Evolutionary conservation across 2,113 vertebrate species (phyloP), one percentile per base, ranked within the genome.

Genomic region (Macrotus californicus): DNA sequence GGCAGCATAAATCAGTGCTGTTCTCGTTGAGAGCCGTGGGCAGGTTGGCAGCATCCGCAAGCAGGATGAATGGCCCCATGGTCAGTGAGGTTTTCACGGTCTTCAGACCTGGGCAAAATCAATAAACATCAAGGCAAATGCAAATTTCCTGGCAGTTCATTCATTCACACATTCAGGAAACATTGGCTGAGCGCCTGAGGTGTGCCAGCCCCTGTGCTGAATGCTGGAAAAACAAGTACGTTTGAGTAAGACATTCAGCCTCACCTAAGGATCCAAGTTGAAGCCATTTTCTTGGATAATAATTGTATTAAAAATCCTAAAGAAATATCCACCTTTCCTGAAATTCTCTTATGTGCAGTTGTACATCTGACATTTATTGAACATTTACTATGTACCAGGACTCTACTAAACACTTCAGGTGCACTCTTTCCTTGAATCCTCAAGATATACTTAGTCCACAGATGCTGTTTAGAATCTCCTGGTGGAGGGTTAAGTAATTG

Each of bases 1-100:
- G 69, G 50, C 36, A 46, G 7, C 82, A 93, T 96, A 91, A 93
- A 95, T 96, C 94, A 97, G 56, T 41, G 76, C 56, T 75, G 77
- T 56, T 94, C 69, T 80, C 94, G 94, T 94, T 96, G 83, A 87
- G 94, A 95, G 75, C 43, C 8, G 4, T 5, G 2, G 50, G 86
- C 9, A 67, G 14, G 31, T 83, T 94, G 70, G 73, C 79, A 89
- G 64, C 64, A 9, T 66, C 73, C 89, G 79, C 81, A 82, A 87
- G 66, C 26, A 41, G 86, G 90, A 84, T 91, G 69, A 80, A 87
- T 87, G 64, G 64, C 61, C 34, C 41, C 21, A 1, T 52, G 61
- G 73, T 59, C 95, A 61, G 89, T 48, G 64, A 87, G 61, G 52
- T 64, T 76, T 83, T 79, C 72, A 80, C 26, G 36, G 21, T 64